Percentiles rank a stretch among this genome's conserved stretches.
These are phyloP conservation scores for Pissodes strobi DNA, from an alignment of 1,140 invertebrate genomes.

Conservation along the genomic window DNA sequence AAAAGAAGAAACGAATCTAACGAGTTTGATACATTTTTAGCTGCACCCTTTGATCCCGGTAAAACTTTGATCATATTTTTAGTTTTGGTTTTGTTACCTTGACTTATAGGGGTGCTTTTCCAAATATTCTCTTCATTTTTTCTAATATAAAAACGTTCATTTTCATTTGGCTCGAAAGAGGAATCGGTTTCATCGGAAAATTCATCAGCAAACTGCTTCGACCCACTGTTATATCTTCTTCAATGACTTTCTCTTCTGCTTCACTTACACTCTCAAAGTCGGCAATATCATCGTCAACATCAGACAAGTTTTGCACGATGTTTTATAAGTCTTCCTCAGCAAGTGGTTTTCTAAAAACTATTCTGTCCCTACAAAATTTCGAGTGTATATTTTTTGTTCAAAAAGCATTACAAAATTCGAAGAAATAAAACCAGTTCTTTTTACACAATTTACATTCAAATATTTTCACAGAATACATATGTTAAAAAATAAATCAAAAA, in stretches of 20 bases:
- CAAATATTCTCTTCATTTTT: conserved; percentile 21
- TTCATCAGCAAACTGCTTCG: conserved; percentile 1
- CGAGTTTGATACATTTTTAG: conserved; percentile 5
- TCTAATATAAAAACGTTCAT: conserved; percentile 22
- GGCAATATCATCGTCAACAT: neutral
- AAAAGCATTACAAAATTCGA: too few species aligned
- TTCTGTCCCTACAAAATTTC: too few species aligned
- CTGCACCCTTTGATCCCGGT: neutral
- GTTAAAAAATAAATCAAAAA: too few species aligned
- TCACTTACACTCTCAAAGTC: neutral
- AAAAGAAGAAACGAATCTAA: neutral
- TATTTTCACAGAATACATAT: too few species aligned
- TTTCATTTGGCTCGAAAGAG: too few species aligned
- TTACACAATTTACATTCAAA: too few species aligned
- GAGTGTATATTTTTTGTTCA: too few species aligned
- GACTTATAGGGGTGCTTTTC: conserved; percentile 15
- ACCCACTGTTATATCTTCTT: conserved; percentile 5
- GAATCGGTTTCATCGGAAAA: too few species aligned
- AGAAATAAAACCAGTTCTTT: too few species aligned
- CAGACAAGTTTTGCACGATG: too few species aligned
- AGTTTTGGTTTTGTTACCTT: conserved; percentile 8
- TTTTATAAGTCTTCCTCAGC: too few species aligned
- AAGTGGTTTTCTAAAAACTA: neutral
- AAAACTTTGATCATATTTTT: conserved; percentile 4
- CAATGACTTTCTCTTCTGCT: neutral